Evolutionary conservation across 2,888 invertebrate species (phyloP), one percentile per base, ranked within the genome.

Genomic region (Himalopsyche anomala): DNA sequence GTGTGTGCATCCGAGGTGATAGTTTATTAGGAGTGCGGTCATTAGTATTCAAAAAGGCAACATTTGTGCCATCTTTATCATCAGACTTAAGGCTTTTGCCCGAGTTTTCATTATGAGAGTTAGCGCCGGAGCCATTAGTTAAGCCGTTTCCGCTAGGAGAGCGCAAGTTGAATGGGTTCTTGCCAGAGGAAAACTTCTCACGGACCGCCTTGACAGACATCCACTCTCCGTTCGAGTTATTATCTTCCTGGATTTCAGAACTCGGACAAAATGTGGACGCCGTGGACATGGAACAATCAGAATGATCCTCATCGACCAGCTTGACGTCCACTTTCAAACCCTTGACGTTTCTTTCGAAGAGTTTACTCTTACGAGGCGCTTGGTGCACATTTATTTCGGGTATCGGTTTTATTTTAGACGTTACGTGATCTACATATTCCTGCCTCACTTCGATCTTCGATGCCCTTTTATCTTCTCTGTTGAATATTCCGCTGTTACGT

Each of bases 281-380:
- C 38, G 89, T 89, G n/a, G 89, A 89, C 17, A 55, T 82, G 82
- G 40, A 80, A 55, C n/a, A 69, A 62, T 79, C 84, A 84, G 84
- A 80, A 62, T 84, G 83, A 81, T 83, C 82, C 74, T 86, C 87
- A 62, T 88, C 86, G 81, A 84, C 89, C 2, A 42, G 36, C 15
- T 28, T 36, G 19, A 89, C 85, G 86, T 90, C 89, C 79, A 90
- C 87, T 85, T 89, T 90, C 5, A 90, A 87, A n/a, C 89, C 89
- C 85, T 89, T 90, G 51, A 91, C 89, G 89, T 90, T 91, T 87
- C 90, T 91, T 40, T 91, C 89, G n/a, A 89, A 90, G 83, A 90
- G 85, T 81, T 79, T 85, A 56, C 81, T 62, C 80, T 87, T 88
- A 42, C 55, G 56, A 36, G 87, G 82, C 2, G 80, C 82, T 5